Percentiles rank a stretch among this genome's conserved stretches.
phyloP scores from a whole-genome alignment of 1,140 invertebrate genomes.

The Lepidotrigona ventralis region DNA sequence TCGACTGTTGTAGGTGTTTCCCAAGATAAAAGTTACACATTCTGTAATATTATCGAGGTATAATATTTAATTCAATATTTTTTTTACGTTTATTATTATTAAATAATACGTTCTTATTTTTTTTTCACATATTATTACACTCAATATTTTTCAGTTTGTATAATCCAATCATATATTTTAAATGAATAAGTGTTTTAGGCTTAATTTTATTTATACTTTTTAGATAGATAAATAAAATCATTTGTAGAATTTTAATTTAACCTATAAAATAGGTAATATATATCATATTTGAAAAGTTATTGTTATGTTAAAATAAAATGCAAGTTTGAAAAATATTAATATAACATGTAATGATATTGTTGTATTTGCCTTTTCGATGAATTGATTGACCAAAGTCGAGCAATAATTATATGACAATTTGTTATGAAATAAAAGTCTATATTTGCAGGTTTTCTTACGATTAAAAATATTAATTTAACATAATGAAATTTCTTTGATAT shows the following conservation, averaged over 20 bases:
- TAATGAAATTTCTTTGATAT: constrained; percentile 7
- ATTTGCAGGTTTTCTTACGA: not conserved
- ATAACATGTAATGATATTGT: not conserved
- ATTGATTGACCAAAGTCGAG: not conserved
- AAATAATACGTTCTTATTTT: not conserved
- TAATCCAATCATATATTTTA: not conserved
- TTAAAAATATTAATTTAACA: constrained; percentile 6
- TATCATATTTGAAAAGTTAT: not conserved
- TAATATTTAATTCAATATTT: not conserved
- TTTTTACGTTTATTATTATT: not conserved
- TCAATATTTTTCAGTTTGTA: not conserved
- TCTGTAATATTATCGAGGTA: constrained; percentile 33
- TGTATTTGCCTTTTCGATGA: not conserved
- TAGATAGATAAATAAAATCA: not conserved
- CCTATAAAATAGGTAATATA: not conserved
- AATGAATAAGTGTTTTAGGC: constrained; percentile 14
- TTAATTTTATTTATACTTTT: constrained; percentile 7
- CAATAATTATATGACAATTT: not conserved
- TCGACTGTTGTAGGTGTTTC: constrained; percentile 44
- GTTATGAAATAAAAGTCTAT: not conserved
- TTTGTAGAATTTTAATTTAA: constrained; percentile 15
- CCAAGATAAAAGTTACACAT: constrained; percentile 6
- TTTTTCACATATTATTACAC: not conserved
- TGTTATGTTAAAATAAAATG: not conserved
- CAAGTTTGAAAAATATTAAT: not conserved